phyloP scores from a whole-genome alignment of 2,113 vertebrate genomes.

The Ondatra zibethicus region DNA sequence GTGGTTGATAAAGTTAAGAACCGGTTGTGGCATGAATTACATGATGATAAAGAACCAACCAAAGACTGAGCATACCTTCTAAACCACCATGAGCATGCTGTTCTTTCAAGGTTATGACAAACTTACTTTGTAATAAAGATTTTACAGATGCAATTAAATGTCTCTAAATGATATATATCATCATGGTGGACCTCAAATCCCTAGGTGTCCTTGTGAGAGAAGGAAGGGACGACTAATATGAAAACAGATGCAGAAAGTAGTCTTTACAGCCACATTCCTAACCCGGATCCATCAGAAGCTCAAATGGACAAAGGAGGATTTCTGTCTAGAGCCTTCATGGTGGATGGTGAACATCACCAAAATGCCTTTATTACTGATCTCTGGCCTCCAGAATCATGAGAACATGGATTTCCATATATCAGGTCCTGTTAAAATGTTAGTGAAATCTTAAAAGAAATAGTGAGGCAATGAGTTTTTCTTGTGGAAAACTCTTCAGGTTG shows the following conservation, averaged over 20 bases:
- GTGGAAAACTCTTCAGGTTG: not conserved
- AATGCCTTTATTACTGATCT: not conserved
- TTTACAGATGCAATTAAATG: not conserved
- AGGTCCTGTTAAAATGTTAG: not conserved
- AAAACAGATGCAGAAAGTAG: not conserved
- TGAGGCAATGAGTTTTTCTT: fast-evolving
- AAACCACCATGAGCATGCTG: not conserved
- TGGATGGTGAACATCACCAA: fast-evolving
- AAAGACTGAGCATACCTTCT: fast-evolving
- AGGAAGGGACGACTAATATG: not conserved
- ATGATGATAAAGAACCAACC: not conserved
- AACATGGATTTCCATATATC: not conserved
- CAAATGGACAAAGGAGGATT: not conserved
- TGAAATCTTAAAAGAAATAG: not conserved
- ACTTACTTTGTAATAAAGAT: not conserved
- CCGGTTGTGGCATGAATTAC: not conserved
- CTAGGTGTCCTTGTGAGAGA: not conserved
- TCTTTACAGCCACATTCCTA: fast-evolving
- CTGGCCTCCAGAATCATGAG: fast-evolving
- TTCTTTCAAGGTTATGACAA: not conserved
- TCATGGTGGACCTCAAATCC: not conserved
- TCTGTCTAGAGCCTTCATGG: not conserved
- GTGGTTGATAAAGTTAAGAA: not conserved
- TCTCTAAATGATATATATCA: not conserved
- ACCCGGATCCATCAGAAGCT: not conserved